Base-by-base conservation (phyloP, 2,888 invertebrate species). In the Agrotis exclamationis region DNA sequence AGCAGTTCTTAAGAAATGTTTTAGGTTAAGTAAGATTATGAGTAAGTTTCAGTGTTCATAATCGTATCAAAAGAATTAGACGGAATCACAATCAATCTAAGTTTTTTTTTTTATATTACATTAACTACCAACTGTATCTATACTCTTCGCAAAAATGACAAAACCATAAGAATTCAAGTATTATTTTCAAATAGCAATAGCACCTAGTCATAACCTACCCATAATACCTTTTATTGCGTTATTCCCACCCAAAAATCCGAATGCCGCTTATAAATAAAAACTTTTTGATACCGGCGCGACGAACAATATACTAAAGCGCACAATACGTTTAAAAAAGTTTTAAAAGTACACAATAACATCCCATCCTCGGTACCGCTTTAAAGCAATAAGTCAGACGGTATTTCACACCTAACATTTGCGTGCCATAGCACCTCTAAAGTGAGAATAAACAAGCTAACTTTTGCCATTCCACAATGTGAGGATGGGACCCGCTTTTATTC, bases 371-470 rank as follows among this genome's bases (percentile, higher is more conserved):
- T 63, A 68, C 58, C 66, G 77, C 74, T 84, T 82, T 79, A 79
- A 84, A 74, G 89, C 87, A 86, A 90, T 90, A 91, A 83, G 77
- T 91, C 88, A 88, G 85, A 67, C 58, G 78, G 89, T 87, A 88
- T 92, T 91, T 90, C 90, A 86, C 92, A 91, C 91, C 91, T 90
- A 87, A 86, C 88, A 88, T 90, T 89, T 89, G 90, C 90, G 90
- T 90, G 88, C 89, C 86, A 87, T 88, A 85, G 83, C 87, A 89
- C 89, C 90, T 90, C 89, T 86, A 87, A 90, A 91, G 90, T 91
- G 90, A 90, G 88, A 90, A 93, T 92, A 93, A 94, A 94, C 94
- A 93, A 92, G 92, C 88, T 87, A 93, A 94, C 93, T 94, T 93
- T 93, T 87, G 88, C 92, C 91, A 93, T 94, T 93, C 86, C 88